Conservation (phyloP, 2,113 vertebrate species). For the Cochlearius cochlearius region DNA sequence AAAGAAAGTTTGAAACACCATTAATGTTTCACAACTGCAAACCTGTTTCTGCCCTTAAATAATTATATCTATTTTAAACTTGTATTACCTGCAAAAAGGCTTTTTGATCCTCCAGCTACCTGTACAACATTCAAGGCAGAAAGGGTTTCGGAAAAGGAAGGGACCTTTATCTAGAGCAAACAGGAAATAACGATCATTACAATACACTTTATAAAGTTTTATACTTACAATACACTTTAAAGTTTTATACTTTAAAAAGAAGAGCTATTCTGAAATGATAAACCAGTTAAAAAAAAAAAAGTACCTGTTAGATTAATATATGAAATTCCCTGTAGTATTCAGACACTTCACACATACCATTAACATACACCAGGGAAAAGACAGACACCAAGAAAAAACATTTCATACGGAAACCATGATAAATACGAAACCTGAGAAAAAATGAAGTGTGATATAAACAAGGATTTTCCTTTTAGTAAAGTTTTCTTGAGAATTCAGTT, state of each 20-base stretch:
- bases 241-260: not conserved
- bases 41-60: not conserved
- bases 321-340: not conserved
- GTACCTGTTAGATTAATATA: not conserved
- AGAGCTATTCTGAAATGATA: not conserved
- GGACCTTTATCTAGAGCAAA: conserved; percentile 84
- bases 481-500: not conserved
- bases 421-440: not conserved
- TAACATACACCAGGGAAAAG: not conserved
- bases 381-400: not conserved
- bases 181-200: not conserved
- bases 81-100: conserved; percentile 91
- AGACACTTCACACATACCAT: not conserved
- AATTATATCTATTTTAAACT: not conserved
- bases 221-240: not conserved
- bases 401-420: not conserved
- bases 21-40: not conserved
- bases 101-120: conserved; percentile 97
- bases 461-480: not conserved
- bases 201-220: not conserved
- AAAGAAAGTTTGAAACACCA: not conserved
- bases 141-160: conserved; percentile 95
- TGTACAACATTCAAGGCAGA: conserved; percentile 97
- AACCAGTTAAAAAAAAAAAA: not conserved
- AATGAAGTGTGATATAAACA: not conserved